A percentile compares a stretch with the other conserved stretches of the same genome.
phyloP scores from a whole-genome alignment of 2,113 vertebrate genomes.

The Thoracochromis brauschi region DNA sequence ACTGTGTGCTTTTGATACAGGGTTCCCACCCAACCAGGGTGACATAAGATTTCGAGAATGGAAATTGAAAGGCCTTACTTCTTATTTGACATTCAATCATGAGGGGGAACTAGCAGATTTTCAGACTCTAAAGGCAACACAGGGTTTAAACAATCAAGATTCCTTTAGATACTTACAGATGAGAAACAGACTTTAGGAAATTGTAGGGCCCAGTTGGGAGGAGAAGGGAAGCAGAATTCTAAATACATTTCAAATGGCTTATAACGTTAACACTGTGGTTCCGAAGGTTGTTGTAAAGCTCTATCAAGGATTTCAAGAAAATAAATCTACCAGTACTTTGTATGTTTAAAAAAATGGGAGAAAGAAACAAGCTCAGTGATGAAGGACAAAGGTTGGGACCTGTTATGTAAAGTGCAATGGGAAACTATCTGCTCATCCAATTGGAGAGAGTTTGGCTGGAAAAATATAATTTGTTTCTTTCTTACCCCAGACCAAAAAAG shows the following conservation, averaged over 20 bases:
- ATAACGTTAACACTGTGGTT: background rate
- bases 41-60: background rate
- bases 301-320: background rate
- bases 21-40: background rate
- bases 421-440: background rate
- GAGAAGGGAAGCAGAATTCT: background rate
- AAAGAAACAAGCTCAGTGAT: background rate
- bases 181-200: background rate
- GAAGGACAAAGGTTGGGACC: background rate
- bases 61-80: background rate
- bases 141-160: background rate
- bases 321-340: background rate
- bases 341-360: background rate
- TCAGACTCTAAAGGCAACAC: background rate
- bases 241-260: background rate
- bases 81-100: background rate
- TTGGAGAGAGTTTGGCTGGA: background rate
- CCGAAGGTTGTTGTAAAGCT: background rate
- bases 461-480: fast-evolving
- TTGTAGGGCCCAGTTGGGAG: background rate
- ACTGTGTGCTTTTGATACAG: background rate
- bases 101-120: background rate
- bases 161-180: background rate
- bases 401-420: background rate
- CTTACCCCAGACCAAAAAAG: background rate